Conservation (phyloP, 2,113 vertebrate genomes). For the Crotalus tigris region DNA sequence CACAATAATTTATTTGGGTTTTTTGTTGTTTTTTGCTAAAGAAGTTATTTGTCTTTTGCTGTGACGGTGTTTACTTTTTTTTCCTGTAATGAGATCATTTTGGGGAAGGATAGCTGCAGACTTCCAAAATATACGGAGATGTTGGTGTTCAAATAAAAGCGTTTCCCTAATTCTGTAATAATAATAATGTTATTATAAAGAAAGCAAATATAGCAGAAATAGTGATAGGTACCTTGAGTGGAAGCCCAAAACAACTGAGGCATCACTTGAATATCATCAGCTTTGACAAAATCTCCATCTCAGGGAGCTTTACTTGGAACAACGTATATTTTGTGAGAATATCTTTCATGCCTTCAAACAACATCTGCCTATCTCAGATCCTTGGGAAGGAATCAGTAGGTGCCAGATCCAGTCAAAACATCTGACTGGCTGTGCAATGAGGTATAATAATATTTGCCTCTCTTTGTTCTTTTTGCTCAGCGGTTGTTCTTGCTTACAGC, state of each 20-base stretch:
- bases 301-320: not conserved
- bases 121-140: not conserved
- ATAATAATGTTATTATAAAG: not conserved
- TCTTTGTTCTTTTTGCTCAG: not conserved
- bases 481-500: not conserved
- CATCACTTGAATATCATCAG: not conserved
- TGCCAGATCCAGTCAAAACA: not conserved
- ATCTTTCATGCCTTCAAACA: not conserved
- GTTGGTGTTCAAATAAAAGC: not conserved
- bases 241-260: not conserved
- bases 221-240: too few relatives aligned
- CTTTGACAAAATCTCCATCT: too few relatives aligned
- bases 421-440: not conserved
- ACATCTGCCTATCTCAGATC: not conserved
- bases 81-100: not conserved
- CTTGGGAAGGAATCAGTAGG: not conserved
- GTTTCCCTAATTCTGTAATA: too few relatives aligned
- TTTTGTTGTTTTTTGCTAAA: not conserved
- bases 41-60: not conserved
- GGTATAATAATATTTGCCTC: not conserved
- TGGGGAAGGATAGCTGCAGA: not conserved
- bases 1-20: not conserved
- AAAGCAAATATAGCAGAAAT: not conserved
- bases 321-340: not conserved
- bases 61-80: not conserved